Evolutionary conservation across 2,888 invertebrate genomes (phyloP).

Genomic region (Neoscelio sp.): DNA sequence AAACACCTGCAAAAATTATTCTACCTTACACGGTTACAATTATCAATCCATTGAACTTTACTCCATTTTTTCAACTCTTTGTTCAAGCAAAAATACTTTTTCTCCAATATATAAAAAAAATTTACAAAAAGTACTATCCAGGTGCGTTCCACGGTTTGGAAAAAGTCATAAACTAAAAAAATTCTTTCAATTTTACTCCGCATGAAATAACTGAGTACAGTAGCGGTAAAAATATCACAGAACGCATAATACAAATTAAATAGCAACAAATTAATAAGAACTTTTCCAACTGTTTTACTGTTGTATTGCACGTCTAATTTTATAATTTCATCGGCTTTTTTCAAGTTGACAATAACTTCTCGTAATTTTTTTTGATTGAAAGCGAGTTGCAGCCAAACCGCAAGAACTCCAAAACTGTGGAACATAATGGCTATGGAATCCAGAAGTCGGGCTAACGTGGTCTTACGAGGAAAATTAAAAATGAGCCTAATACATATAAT

Average conservation of each 20-base stretch:
- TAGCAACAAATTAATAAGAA: background rate
- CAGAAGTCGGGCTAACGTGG: slow-evolving; percentile 26
- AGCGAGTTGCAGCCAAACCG: slow-evolving; percentile 38
- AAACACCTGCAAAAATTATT: too few relatives aligned
- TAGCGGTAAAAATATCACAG: background rate
- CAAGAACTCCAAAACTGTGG: slow-evolving; percentile 4
- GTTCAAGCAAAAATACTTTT: slow-evolving; percentile 8
- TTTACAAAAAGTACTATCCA: slow-evolving; percentile 25
- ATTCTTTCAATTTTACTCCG: slow-evolving; percentile 2
- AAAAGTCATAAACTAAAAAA: slow-evolving; percentile 17
- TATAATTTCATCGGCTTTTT: too few relatives aligned
- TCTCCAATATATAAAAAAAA: slow-evolving; percentile 10
- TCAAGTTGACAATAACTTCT: background rate
- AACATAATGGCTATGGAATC: slow-evolving; percentile 20
- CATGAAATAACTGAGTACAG: slow-evolving; percentile 5
- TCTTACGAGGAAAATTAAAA: slow-evolving; percentile 45
- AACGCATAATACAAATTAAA: slow-evolving; percentile 1
- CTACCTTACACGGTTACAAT: too few relatives aligned
- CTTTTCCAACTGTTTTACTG: too few relatives aligned
- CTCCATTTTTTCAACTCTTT: slow-evolving; percentile 4
- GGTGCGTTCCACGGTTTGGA: slow-evolving; percentile 16
- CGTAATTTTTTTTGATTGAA: slow-evolving; percentile 22
- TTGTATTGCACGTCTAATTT: too few relatives aligned
- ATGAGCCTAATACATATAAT: background rate
- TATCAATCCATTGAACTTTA: too few relatives aligned